Evolutionary conservation across 1,140 invertebrate genomes (phyloP), one percentile per base, ranked within the genome.

Genomic region (Portunus trituberculatus): DNA sequence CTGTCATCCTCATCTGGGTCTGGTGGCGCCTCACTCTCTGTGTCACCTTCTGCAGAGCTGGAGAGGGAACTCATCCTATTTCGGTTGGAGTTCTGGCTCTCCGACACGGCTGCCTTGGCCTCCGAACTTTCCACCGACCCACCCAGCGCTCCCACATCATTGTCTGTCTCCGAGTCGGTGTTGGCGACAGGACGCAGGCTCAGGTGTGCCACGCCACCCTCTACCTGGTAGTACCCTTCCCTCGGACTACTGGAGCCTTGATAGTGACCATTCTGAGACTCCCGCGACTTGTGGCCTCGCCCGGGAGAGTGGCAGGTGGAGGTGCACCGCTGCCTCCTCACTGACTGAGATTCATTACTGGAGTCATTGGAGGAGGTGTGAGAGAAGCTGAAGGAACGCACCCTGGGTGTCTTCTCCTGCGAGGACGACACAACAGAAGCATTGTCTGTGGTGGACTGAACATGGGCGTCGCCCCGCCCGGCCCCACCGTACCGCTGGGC

Each of bases 371-470:
- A 95, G n/a, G 95, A 95, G n/a, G 95, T 93, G n/a, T 95, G 95
- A 48, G 95, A 95, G 67, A 95, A 93, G 32, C 95, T 95, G 32
- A 95, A 93, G 0, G 91, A 93, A 48, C 95, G 86, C n/a, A 93
- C 76, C 32, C 93, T 86, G 29, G 82, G 59, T 16, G 76, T 76
- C 29, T 93, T 93, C 82, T 96, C 95, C 67, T 96, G 95, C 12
- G 95, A 96, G 16, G 95, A 96, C 14, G 95, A 95, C n/a, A 96
- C 95, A 31, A 95, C 95, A n/a, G 95, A 95, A 32, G 95, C 92
- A 86, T 95, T 95, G n/a, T 95, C 95, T 84, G 91, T 95, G 8
- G 92, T 95, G n/a, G 94, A 95, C 91, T 95, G 94, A 31, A 95
- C 94, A 76, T 91, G 88, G 10, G 84, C 91, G 76, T 92, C 94